phyloP scores from a whole-genome alignment of 2,797 vertebrate species.

The Brachyalestes nurse region DNA sequence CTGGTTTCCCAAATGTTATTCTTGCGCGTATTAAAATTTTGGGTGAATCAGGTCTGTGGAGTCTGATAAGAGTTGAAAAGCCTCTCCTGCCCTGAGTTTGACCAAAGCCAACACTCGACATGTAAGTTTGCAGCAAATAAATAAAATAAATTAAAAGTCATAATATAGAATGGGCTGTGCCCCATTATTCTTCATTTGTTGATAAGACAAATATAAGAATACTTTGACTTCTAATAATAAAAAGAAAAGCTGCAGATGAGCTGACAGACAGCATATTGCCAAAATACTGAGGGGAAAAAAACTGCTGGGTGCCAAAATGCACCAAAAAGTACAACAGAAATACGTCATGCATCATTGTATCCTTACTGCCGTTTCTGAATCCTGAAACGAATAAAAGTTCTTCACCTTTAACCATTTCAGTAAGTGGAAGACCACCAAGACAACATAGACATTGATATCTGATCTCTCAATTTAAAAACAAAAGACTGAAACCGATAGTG shows the following conservation, averaged over 20 bases:
- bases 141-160: slow-evolving; percentile 70
- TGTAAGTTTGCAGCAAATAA: slow-evolving; percentile 65
- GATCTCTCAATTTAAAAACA: slow-evolving; percentile 54
- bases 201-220: slow-evolving; percentile 64
- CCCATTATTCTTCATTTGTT: slow-evolving; percentile 68
- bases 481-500: slow-evolving; percentile 56
- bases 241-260: slow-evolving; percentile 55
- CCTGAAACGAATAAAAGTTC: slow-evolving; percentile 41
- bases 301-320: slow-evolving; percentile 52
- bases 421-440: slow-evolving; percentile 50
- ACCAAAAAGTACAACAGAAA: slow-evolving; percentile 52
- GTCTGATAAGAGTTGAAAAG: slow-evolving; percentile 49
- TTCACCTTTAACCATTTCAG: slow-evolving; percentile 38
- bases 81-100: slow-evolving; percentile 59
- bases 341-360: slow-evolving; percentile 38
- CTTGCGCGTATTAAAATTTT: slow-evolving; percentile 23
- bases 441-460: slow-evolving; percentile 46
- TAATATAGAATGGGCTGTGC: slow-evolving; percentile 64
- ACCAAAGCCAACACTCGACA: slow-evolving; percentile 58
- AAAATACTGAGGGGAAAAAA: slow-evolving; percentile 51
- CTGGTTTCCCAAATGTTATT: not conserved
- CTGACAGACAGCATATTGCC: slow-evolving; percentile 51
- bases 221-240: slow-evolving; percentile 62
- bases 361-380: slow-evolving; percentile 44
- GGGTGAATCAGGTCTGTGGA: slow-evolving; percentile 50